phyloP scores from a whole-genome alignment of 2,797 vertebrate genomes.

The Crocidura indochinensis region DNA sequence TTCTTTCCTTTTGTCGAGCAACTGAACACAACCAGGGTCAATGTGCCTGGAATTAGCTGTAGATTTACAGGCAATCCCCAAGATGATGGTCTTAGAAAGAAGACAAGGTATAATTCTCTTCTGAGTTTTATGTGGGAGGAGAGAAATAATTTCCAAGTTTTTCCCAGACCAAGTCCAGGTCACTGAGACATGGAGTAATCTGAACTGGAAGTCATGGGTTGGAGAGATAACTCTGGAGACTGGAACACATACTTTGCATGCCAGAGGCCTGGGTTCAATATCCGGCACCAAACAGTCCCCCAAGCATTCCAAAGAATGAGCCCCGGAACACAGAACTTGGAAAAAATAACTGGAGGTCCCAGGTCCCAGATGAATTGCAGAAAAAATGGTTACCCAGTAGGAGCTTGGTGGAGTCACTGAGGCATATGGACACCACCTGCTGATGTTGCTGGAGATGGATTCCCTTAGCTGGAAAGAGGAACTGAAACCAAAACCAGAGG shows the following conservation, averaged over 20 bases:
- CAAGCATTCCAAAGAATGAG: too few relatives aligned
- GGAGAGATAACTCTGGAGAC: too few relatives aligned
- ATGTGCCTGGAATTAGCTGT: not conserved
- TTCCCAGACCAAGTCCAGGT: not conserved
- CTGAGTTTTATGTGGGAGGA: constrained; percentile 24
- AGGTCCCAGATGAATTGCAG: not conserved
- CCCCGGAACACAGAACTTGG: too few relatives aligned
- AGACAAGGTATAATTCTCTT: constrained; percentile 42
- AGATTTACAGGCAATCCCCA: not conserved
- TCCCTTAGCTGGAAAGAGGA: constrained; percentile 1
- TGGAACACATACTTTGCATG: too few relatives aligned
- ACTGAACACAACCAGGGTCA: constrained; percentile 1
- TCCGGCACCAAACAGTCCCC: too few relatives aligned
- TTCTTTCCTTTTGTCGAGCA: not conserved
- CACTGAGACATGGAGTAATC: not conserved
- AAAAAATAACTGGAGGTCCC: too few relatives aligned
- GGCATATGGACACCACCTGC: not conserved
- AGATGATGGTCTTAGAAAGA: constrained; percentile 21
- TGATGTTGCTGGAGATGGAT: not conserved
- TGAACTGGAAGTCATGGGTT: not conserved
- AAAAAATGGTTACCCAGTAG: not conserved
- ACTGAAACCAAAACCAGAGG: not conserved
- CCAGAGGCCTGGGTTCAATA: too few relatives aligned
- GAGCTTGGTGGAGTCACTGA: not conserved
- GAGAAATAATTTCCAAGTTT: not conserved